Conservation (phyloP, 1,140 invertebrate genomes). For the Eumaeus atala region DNA sequence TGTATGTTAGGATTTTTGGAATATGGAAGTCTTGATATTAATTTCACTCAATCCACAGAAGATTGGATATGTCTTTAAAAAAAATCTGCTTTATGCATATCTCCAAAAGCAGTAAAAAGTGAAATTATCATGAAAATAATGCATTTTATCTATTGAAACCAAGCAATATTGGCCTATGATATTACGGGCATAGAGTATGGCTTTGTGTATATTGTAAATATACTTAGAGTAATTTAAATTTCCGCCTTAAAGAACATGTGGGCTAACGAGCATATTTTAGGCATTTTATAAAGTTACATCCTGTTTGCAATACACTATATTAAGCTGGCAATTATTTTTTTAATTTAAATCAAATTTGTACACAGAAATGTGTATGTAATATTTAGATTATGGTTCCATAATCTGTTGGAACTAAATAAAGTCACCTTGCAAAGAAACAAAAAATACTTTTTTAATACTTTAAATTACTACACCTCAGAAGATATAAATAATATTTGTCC, state of each 20-base stretch:
- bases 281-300: neutral
- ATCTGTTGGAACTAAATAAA: no score
- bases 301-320: neutral
- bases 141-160: conserved; percentile 33
- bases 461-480: no score
- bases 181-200: conserved; percentile 43
- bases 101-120: conserved; percentile 47
- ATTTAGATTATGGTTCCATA: no score
- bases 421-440: no score
- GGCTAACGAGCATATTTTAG: conserved; percentile 22
- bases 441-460: no score
- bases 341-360: neutral
- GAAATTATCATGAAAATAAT: conserved; percentile 29
- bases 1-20: conserved; percentile 3
- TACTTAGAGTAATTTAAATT: conserved; percentile 38
- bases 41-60: conserved; percentile 3
- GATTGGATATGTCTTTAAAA: conserved; percentile 15
- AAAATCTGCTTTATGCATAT: conserved; percentile 42
- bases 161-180: conserved; percentile 41
- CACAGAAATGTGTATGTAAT: no score
- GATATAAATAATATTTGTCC: no score
- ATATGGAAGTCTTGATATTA: neutral
- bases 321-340: neutral
- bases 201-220: conserved; percentile 70
- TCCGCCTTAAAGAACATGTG: conserved; percentile 64